phyloP scores from a whole-genome alignment of 1,140 invertebrate species.

The Plodia interpunctella region DNA sequence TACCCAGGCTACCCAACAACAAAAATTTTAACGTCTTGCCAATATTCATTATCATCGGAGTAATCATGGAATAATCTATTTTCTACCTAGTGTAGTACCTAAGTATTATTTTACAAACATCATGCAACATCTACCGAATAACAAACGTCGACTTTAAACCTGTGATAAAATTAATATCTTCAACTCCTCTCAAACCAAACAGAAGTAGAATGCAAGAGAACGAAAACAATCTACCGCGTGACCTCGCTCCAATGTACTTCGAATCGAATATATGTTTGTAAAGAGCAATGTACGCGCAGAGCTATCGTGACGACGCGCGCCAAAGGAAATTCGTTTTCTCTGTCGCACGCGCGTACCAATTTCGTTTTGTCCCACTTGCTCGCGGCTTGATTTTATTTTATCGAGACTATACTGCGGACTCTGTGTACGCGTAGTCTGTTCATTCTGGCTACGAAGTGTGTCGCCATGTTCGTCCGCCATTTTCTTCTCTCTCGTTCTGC shows the following conservation, averaged over 20 bases:
- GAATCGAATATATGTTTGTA: slow-evolving; percentile 17
- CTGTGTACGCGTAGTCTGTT: slow-evolving; percentile 44
- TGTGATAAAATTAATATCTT: too few species aligned
- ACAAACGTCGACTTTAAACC: too few species aligned
- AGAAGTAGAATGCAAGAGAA: slow-evolving; percentile 63
- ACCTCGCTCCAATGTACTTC: slow-evolving; percentile 28
- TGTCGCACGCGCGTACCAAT: slow-evolving; percentile 11
- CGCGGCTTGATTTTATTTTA: not conserved
- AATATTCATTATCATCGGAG: too few species aligned
- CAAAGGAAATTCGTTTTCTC: slow-evolving; percentile 14
- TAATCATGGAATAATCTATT: too few species aligned
- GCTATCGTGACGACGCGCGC: not conserved
- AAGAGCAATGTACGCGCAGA: slow-evolving; percentile 37
- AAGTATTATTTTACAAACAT: too few species aligned
- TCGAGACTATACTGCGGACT: slow-evolving; percentile 20
- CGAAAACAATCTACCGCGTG: slow-evolving; percentile 34
- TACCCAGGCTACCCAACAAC: too few species aligned
- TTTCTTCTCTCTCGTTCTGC: slow-evolving; percentile 72
- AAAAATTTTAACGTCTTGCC: too few species aligned
- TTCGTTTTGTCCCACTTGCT: slow-evolving; percentile 15
- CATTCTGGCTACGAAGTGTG: slow-evolving; percentile 34
- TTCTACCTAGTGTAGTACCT: too few species aligned
- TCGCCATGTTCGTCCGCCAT: slow-evolving; percentile 53
- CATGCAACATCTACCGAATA: too few species aligned
- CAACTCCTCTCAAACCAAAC: not conserved